phyloP scores from a whole-genome alignment of 1,140 invertebrate genomes.

The Holotrichia oblita region DNA sequence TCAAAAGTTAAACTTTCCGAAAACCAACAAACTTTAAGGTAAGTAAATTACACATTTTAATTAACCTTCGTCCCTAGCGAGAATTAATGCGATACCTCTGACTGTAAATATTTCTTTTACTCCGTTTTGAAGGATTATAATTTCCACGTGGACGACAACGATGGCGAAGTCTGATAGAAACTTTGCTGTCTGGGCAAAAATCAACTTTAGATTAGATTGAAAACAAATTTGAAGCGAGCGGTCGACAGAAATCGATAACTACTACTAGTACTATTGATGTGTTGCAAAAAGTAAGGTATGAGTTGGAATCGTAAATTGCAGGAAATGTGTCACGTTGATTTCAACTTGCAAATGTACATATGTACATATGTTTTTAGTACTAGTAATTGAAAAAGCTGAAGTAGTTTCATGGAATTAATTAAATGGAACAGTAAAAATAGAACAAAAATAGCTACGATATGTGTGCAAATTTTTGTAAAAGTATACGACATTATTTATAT shows the following conservation, averaged over 20 bases:
- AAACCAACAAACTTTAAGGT: slow-evolving; percentile 6
- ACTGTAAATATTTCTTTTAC: slow-evolving; percentile 8
- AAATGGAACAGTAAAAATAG: no score
- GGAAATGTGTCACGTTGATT: no score
- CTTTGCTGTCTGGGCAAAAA: neutral
- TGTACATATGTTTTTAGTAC: no score
- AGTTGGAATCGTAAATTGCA: neutral
- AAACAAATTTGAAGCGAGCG: neutral
- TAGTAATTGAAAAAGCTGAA: no score
- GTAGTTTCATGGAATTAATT: no score
- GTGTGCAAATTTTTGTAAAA: no score
- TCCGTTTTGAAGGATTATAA: neutral
- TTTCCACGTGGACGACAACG: neutral
- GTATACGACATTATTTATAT: no score
- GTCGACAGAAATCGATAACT: neutral
- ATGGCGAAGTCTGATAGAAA: neutral
- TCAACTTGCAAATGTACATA: no score
- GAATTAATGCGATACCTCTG: neutral
- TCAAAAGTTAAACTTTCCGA: slow-evolving; percentile 5
- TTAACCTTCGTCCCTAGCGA: neutral
- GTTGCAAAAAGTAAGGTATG: neutral
- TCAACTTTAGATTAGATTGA: slow-evolving; percentile 8
- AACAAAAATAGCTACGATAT: no score
- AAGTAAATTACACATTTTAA: slow-evolving; percentile 21
- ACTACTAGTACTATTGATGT: neutral